Evolutionary conservation across 2,888 invertebrate genomes (phyloP).

Genomic region (Eremobia ochroleuca): DNA sequence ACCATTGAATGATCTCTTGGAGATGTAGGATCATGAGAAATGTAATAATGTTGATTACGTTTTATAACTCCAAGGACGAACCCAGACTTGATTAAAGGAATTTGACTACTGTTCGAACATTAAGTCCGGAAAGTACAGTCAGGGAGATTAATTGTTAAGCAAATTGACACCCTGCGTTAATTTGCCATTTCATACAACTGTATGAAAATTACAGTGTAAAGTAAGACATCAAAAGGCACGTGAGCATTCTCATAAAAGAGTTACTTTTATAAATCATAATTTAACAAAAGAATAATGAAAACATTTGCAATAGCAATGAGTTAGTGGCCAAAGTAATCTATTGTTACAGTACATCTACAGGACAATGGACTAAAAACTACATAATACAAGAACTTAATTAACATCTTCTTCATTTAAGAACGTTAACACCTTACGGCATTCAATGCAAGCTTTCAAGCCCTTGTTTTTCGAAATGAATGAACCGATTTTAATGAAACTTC

Average conservation of each 20-base stretch:
- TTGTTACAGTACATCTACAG: background rate
- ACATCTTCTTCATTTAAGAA: too few relatives aligned
- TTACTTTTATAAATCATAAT: background rate
- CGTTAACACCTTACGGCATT: too few relatives aligned
- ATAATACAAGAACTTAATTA: too few relatives aligned
- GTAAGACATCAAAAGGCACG: background rate
- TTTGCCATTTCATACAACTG: background rate
- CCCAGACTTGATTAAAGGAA: slow-evolving; percentile 57
- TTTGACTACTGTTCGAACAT: slow-evolving; percentile 44
- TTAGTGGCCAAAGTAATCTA: background rate
- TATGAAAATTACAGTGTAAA: background rate
- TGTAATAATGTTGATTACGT: slow-evolving; percentile 57
- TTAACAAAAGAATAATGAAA: background rate
- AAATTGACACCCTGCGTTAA: background rate
- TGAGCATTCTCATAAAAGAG: background rate
- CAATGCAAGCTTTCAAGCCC: too few relatives aligned
- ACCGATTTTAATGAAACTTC: too few relatives aligned
- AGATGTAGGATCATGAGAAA: slow-evolving; percentile 35
- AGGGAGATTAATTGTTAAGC: background rate
- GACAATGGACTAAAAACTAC: background rate
- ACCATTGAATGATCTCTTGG: slow-evolving; percentile 26
- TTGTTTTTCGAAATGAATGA: too few relatives aligned
- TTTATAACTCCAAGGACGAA: slow-evolving; percentile 60
- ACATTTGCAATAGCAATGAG: background rate
- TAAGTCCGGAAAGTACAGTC: slow-evolving; percentile 36